A percentile compares a stretch with the other conserved stretches of the same genome.
These are phyloP conservation scores for Adoxophyes honmai DNA, from an alignment of 1,140 invertebrate genomes.

Conservation along the genomic window DNA sequence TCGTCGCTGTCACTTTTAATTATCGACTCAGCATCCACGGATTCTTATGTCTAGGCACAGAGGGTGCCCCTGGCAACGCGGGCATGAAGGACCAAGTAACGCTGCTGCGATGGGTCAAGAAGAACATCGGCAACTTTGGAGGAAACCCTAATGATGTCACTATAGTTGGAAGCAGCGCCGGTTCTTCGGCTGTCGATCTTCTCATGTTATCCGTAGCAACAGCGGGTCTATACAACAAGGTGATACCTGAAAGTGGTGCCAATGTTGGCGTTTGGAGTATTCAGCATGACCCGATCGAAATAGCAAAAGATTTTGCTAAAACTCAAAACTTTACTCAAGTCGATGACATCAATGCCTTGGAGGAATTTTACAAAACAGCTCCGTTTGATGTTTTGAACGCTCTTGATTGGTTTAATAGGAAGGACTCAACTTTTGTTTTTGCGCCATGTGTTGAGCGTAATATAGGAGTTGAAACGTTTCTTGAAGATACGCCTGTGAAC, in stretches of 20 bases:
- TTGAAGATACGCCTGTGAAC: too few species aligned
- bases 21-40: slow-evolving; percentile 20
- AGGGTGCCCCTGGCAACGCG: slow-evolving; percentile 20
- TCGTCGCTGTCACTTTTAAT: slow-evolving; percentile 15
- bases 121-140: slow-evolving; percentile 19
- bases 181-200: too few species aligned
- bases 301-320: background rate
- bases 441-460: too few species aligned
- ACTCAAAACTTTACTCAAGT: too few species aligned
- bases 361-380: too few species aligned
- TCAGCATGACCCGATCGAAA: background rate
- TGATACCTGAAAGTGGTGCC: background rate
- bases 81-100: slow-evolving; percentile 25
- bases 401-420: too few species aligned
- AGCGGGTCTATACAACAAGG: background rate
- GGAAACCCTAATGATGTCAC: background rate
- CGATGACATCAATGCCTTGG: too few species aligned
- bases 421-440: too few species aligned
- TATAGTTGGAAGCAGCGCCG: background rate
- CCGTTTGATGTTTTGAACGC: too few species aligned
- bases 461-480: too few species aligned
- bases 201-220: too few species aligned
- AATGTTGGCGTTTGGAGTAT: background rate
- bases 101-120: slow-evolving; percentile 4
- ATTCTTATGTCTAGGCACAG: slow-evolving; percentile 22